These are phyloP conservation scores for Andrena hattorfiana DNA, from an alignment of 2,888 invertebrate genomes.

Conservation along the genomic window DNA sequence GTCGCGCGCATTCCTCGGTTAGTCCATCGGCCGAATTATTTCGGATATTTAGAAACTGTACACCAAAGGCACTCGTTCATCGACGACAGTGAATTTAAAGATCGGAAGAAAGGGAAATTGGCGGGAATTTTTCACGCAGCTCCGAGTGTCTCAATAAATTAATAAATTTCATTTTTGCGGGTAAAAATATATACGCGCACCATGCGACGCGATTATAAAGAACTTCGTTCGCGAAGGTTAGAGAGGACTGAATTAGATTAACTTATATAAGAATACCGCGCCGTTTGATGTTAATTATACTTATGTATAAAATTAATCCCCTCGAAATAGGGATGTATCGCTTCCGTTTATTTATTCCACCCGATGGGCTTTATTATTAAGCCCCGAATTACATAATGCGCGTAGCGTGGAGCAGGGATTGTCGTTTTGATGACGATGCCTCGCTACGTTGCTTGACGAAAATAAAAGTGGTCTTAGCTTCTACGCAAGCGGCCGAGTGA, in stretches of 20 bases:
- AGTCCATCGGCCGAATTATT: neutral
- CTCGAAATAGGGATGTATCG: slow-evolving; percentile 6
- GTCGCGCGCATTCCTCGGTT: slow-evolving; percentile 13
- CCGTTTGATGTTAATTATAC: slow-evolving; percentile 40
- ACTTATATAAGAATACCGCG: slow-evolving; percentile 43
- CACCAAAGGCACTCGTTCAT: neutral
- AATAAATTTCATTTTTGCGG: neutral
- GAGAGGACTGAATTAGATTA: slow-evolving; percentile 48
- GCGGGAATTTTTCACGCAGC: no score
- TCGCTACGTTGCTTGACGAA: slow-evolving; percentile 30
- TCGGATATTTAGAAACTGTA: neutral
- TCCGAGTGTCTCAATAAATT: neutral
- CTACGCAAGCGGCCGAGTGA: slow-evolving; percentile 16
- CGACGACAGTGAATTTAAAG: neutral
- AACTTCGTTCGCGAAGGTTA: slow-evolving; percentile 33
- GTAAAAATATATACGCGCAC: neutral
- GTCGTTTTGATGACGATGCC: slow-evolving; percentile 25
- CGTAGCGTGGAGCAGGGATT: slow-evolving; percentile 29
- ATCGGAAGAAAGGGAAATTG: neutral
- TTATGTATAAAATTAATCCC: slow-evolving; percentile 28
- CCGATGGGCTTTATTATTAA: slow-evolving; percentile 15
- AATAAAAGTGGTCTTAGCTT: slow-evolving; percentile 46
- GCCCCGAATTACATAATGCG: neutral
- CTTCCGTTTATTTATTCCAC: slow-evolving; percentile 1
- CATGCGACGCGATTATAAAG: slow-evolving; percentile 28